Percentiles rank a stretch among this genome's conserved stretches.
These are phyloP conservation scores for Ispidina picta DNA, from an alignment of 2,797 vertebrate species.

Conservation along the genomic window DNA sequence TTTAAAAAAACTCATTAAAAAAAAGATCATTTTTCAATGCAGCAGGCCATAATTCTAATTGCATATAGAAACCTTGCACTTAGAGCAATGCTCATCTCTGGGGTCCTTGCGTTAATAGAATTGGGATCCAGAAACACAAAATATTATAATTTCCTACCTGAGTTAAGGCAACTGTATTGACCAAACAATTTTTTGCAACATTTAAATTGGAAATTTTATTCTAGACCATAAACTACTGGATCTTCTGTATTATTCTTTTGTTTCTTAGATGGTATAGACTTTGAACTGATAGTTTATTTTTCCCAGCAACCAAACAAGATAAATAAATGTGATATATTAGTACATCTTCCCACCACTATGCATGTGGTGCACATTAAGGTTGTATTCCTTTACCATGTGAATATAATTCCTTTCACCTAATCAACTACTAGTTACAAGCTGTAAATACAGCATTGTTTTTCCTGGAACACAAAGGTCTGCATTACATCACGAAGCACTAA, in stretches of 20 bases:
- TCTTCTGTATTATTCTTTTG: conserved; percentile 33
- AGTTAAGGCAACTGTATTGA: conserved; percentile 18
- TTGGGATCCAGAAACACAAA: conserved; percentile 24
- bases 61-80: background rate
- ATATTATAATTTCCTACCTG: conserved; percentile 23
- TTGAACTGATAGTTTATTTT: conserved; percentile 76
- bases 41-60: background rate
- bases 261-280: conserved; percentile 66
- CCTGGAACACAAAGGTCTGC: conserved; percentile 68
- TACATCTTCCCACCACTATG: conserved; percentile 77
- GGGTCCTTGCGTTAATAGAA: background rate
- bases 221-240: conserved; percentile 49
- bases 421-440: conserved; percentile 71
- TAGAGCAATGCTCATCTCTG: background rate
- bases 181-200: conserved; percentile 27
- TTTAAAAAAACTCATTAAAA: background rate
- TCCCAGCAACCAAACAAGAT: conserved; percentile 78
- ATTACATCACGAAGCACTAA: conserved; percentile 72
- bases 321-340: conserved; percentile 87
- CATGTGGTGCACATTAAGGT: conserved; percentile 82
- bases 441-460: conserved; percentile 79
- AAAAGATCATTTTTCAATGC: background rate
- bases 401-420: conserved; percentile 82
- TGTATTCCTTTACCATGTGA: conserved; percentile 84
- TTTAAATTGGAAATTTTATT: conserved; percentile 37